Base-by-base conservation (phyloP, 1,140 invertebrate genomes). In the Acromyrmex charruanus region DNA sequence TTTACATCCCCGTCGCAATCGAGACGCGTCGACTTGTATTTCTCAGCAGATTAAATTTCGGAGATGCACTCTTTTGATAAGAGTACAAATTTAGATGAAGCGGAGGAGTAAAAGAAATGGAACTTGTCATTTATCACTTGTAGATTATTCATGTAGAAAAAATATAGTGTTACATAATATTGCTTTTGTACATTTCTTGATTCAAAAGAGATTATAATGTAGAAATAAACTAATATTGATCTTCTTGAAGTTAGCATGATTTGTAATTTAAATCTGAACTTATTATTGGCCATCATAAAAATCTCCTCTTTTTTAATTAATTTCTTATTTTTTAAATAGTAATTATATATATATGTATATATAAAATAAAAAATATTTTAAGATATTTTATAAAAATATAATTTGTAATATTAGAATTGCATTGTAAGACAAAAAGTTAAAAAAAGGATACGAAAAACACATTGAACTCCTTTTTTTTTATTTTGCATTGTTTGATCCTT, bases 81-180 rank as follows among this genome's bases (percentile, higher is more conserved):
- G 51, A 25, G 25, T 65, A 44, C 12, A 35, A 18, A 25, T 25
- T 44, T 2, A 2, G 16, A 39, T 16, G 9, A 39, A 55, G 14
- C 51, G 66, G 14, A 28, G 18, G 12, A 28, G 0, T 14, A 28
- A 31, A 28, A 74, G 31, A 74, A 49, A 18, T 31, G 21, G 18
- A 25, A 28, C n/a, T 63, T 77, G 55, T 77, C 14, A 63, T 63
- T 39, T 77, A 10, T 77, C 58, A 77, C 14, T 12, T 16, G 58
- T 21, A 49, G 2, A 59, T 75, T 58, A 58, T 58, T 75, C 2
- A 12, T 16, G 16, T 2, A 10, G 12, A 9, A 44, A 44, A 44
- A 44, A 44, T 44, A 44, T 44, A 44, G 39, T 28, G 10, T 18
- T 63, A 16, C 12, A 39, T 44, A 77, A 63, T 44, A 35, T 9